phyloP scores from a whole-genome alignment of 2,797 vertebrate genomes.

The Poeciliopsis gracilis region DNA sequence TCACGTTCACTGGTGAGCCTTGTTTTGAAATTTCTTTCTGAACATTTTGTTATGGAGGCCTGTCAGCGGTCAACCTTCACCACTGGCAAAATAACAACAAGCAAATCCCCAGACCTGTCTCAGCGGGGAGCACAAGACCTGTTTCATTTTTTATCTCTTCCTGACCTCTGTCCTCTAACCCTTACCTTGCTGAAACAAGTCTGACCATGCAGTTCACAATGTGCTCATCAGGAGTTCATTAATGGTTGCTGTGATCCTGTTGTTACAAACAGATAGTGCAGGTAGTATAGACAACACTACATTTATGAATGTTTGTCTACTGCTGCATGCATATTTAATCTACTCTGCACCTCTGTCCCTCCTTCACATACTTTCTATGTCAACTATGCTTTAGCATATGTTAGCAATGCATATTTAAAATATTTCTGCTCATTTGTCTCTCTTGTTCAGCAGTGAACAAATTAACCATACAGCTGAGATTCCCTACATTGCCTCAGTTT shows the following conservation, averaged over 20 bases:
- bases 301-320: slow-evolving; percentile 53
- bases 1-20: not conserved
- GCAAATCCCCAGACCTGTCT: slow-evolving; percentile 35
- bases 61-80: slow-evolving; percentile 28
- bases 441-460: slow-evolving; percentile 24
- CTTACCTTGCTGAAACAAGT: slow-evolving; percentile 28
- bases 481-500: slow-evolving; percentile 18
- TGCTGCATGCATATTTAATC: slow-evolving; percentile 45
- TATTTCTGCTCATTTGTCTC: slow-evolving; percentile 17
- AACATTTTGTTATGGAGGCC: slow-evolving; percentile 9
- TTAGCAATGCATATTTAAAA: slow-evolving; percentile 38
- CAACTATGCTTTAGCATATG: slow-evolving; percentile 47
- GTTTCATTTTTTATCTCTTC: slow-evolving; percentile 29
- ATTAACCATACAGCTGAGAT: slow-evolving; percentile 26
- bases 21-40: not conserved
- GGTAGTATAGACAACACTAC: slow-evolving; percentile 19
- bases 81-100: slow-evolving; percentile 2
- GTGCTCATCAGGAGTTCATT: slow-evolving; percentile 55
- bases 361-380: slow-evolving; percentile 31
- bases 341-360: slow-evolving; percentile 25
- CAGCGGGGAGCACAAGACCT: slow-evolving; percentile 69
- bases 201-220: slow-evolving; percentile 25
- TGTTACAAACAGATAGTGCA: slow-evolving; percentile 18
- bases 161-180: slow-evolving; percentile 33
- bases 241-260: slow-evolving; percentile 44